Evolutionary conservation across 2,888 invertebrate species (phyloP).

Genomic region (Aporophyla nigra): DNA sequence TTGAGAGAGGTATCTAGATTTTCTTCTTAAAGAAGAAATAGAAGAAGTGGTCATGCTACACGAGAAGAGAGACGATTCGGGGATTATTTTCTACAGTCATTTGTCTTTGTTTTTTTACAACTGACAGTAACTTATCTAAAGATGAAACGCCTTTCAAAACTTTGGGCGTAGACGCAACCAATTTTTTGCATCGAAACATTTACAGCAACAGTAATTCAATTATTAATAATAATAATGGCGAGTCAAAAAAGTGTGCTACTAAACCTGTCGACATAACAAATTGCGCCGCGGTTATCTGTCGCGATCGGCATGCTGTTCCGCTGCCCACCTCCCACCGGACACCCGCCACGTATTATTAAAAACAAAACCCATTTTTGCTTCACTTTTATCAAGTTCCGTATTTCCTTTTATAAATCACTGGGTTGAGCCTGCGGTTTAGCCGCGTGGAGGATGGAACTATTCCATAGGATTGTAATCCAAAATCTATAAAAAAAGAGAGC

Average conservation of each 20-base stretch:
- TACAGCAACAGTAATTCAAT: slow-evolving; percentile 38
- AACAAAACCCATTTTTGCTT: slow-evolving; percentile 55
- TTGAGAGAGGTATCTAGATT: too few species aligned
- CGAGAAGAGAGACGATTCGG: not conserved
- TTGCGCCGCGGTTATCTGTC: slow-evolving; percentile 60
- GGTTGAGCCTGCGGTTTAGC: not conserved
- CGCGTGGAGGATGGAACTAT: not conserved
- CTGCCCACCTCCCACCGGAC: slow-evolving; percentile 20
- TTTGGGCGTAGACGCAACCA: slow-evolving; percentile 7
- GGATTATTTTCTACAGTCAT: not conserved
- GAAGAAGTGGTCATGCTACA: not conserved
- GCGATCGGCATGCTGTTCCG: slow-evolving; percentile 58
- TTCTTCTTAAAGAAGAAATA: not conserved
- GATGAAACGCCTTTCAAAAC: slow-evolving; percentile 3
- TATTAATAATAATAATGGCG: slow-evolving; percentile 41
- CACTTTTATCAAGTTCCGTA: slow-evolving; percentile 49
- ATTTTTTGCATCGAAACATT: slow-evolving; percentile 22
- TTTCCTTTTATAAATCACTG: slow-evolving; percentile 40
- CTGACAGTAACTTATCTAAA: not conserved
- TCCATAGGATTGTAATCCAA: not conserved
- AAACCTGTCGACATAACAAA: slow-evolving; percentile 59
- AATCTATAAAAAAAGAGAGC: too few species aligned
- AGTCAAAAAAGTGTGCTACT: slow-evolving; percentile 49
- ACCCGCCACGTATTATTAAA: slow-evolving; percentile 51
- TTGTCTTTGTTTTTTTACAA: not conserved